These are phyloP conservation scores for Bombus waltoni DNA, from an alignment of 1,140 invertebrate genomes.

Conservation along the genomic window DNA sequence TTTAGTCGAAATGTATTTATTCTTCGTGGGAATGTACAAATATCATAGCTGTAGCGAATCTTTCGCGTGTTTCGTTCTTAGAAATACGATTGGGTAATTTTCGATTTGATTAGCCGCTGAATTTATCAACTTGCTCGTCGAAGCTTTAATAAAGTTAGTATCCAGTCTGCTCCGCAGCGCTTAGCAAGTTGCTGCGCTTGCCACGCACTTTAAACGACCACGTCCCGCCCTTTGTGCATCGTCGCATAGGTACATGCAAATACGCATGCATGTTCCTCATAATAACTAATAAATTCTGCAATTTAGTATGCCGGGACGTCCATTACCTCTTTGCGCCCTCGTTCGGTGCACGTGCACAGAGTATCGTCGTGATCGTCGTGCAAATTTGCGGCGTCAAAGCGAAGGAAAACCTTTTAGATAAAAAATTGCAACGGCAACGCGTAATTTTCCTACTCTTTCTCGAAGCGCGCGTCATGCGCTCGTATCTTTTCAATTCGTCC, in stretches of 20 bases:
- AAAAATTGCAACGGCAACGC: conserved; percentile 10
- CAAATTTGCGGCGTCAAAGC: conserved; percentile 14
- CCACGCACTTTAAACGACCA: conserved; percentile 19
- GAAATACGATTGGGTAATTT: neutral
- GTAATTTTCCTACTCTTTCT: neutral
- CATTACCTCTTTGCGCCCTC: conserved; percentile 43
- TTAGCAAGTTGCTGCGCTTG: neutral
- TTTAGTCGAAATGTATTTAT: too few relatives aligned
- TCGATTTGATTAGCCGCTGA: neutral
- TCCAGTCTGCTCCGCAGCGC: neutral
- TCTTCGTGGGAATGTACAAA: too few relatives aligned
- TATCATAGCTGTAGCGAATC: too few relatives aligned
- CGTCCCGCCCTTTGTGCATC: conserved; percentile 5
- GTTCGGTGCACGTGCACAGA: conserved; percentile 42
- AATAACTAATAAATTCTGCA: conserved; percentile 65
- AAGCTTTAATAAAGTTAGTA: neutral
- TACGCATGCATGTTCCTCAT: conserved; percentile 40
- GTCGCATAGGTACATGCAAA: neutral
- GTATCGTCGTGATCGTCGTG: neutral
- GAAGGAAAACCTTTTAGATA: neutral
- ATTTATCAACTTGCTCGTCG: too few relatives aligned
- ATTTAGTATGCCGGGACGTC: conserved; percentile 52
- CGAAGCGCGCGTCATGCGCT: too few relatives aligned
- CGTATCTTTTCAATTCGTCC: neutral
- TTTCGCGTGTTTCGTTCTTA: too few relatives aligned